These are phyloP conservation scores for Dendrolimus pini DNA, from an alignment of 2,888 invertebrate genomes.

Conservation along the genomic window DNA sequence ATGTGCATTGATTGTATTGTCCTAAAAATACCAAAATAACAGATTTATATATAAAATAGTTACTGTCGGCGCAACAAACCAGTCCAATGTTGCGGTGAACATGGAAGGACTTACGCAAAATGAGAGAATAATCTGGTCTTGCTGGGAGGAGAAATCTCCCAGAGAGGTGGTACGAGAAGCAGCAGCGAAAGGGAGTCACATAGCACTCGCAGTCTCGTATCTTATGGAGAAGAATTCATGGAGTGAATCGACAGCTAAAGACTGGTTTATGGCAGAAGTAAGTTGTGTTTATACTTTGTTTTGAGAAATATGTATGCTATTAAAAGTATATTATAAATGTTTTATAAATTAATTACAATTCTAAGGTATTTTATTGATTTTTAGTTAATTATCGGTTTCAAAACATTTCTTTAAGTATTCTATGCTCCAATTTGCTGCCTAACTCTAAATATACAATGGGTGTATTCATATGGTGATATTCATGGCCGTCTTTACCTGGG, in stretches of 20 bases:
- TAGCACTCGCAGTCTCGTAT: slow-evolving; percentile 76
- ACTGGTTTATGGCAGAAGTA: slow-evolving; percentile 78
- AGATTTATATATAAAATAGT: background rate
- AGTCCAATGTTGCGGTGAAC: slow-evolving; percentile 6
- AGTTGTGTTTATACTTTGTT: slow-evolving; percentile 14
- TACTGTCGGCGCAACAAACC: background rate
- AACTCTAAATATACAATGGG: too few relatives aligned
- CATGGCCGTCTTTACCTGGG: too few relatives aligned
- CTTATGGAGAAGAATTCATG: slow-evolving; percentile 74
- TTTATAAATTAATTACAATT: too few relatives aligned
- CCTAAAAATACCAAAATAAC: background rate
- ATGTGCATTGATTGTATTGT: slow-evolving; percentile 8
- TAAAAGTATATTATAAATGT: too few relatives aligned
- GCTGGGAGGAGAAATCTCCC: slow-evolving; percentile 79
- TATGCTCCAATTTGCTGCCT: too few relatives aligned
- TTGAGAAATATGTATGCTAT: too few relatives aligned
- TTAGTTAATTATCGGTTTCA: too few relatives aligned
- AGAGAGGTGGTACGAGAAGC: slow-evolving; percentile 82
- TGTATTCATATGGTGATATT: too few relatives aligned
- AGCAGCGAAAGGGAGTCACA: slow-evolving; percentile 80
- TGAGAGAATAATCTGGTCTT: slow-evolving; percentile 79
- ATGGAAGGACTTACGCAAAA: slow-evolving; percentile 78
- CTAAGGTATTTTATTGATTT: too few relatives aligned
- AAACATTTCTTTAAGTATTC: too few relatives aligned
- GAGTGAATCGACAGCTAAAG: slow-evolving; percentile 64